Evolutionary conservation across 2,888 invertebrate species (phyloP).

Genomic region (Ceriagrion tenellum): DNA sequence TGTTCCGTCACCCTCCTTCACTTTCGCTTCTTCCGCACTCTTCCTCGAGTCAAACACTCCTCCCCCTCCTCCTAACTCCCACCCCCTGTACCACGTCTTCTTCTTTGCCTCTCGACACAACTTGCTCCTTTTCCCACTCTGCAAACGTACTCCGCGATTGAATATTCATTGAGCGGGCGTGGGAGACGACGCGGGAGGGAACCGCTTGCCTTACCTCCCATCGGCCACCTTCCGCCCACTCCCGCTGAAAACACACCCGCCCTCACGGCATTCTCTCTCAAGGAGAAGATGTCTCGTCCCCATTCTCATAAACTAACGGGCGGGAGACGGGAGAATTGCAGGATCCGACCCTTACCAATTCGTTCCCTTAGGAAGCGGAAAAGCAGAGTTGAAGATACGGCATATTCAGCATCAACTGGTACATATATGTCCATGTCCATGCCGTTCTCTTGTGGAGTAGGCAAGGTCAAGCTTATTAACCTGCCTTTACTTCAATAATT

Average conservation of each 20-base stretch:
- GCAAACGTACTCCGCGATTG: constrained; percentile 19
- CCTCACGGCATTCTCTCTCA: not conserved
- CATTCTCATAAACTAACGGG: not conserved
- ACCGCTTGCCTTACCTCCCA: not conserved
- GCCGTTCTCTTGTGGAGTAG: too few relatives aligned
- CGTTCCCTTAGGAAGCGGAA: too few relatives aligned
- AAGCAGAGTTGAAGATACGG: too few relatives aligned
- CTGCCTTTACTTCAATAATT: too few relatives aligned
- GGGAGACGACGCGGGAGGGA: not conserved
- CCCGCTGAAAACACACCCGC: not conserved
- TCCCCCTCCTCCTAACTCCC: not conserved
- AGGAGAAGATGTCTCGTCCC: not conserved
- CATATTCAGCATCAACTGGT: too few relatives aligned
- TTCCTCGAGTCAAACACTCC: not conserved
- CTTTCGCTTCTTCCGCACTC: not conserved
- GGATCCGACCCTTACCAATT: too few relatives aligned
- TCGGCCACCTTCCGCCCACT: not conserved
- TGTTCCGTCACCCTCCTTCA: not conserved
- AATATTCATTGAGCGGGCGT: constrained; percentile 2
- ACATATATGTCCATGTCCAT: too few relatives aligned
- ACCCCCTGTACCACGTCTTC: too few relatives aligned
- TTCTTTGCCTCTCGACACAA: not conserved
- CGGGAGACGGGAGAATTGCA: not conserved
- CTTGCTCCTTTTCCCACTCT: not conserved
- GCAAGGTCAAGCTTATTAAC: too few relatives aligned